These are phyloP conservation scores for Myotis davidii DNA, from an alignment of 2,113 vertebrate species.

Conservation along the genomic window DNA sequence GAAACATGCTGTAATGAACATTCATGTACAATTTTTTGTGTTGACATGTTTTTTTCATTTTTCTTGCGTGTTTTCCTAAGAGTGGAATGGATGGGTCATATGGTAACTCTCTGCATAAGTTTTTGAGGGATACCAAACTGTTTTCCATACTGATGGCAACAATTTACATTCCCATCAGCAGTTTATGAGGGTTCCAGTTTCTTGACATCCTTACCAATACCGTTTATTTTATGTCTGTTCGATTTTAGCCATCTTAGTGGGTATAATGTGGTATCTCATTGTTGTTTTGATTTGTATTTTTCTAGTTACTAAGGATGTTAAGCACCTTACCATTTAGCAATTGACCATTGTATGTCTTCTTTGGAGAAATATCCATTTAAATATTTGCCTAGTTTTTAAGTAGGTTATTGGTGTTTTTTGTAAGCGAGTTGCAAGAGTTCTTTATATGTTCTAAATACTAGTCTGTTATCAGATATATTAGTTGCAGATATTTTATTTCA, in stretches of 20 bases:
- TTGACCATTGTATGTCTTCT: not conserved
- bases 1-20: not conserved
- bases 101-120: not conserved
- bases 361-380: not conserved
- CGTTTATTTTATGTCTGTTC: not conserved
- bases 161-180: not conserved
- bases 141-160: not conserved
- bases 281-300: constrained; percentile 41
- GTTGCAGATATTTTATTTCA: not conserved
- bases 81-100: not conserved
- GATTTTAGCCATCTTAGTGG: not conserved
- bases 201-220: not conserved
- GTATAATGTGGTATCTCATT: not conserved
- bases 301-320: not conserved
- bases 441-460: constrained; percentile 4
- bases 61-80: not conserved
- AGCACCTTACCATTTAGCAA: not conserved
- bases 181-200: not conserved
- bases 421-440: not conserved
- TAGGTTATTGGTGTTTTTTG: not conserved
- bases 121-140: not conserved
- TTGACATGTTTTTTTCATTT: not conserved
- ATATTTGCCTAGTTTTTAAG: not conserved
- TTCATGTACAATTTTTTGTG: not conserved
- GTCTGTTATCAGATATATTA: not conserved